Evolutionary conservation across 2,888 invertebrate species (phyloP), one percentile per base, ranked within the genome.

Genomic region (Amblyjoppa proteus): DNA sequence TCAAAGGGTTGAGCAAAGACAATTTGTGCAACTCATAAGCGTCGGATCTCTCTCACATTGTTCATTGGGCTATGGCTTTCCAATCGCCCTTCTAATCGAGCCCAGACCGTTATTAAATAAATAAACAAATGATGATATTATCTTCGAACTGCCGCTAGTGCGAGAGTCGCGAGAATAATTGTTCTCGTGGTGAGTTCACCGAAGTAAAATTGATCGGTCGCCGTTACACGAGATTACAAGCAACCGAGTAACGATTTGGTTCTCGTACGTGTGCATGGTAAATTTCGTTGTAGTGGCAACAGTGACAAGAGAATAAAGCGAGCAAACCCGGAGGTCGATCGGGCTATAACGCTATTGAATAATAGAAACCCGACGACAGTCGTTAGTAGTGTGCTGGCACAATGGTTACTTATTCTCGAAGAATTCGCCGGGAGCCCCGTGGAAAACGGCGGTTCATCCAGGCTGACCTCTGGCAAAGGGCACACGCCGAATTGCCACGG

Each of bases 321-420:
- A 76, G 75, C 71, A 75, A 56, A 71, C 49, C 6, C 58, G 73
- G 69, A 83, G 83, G 81, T 87, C 85, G 87, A 87, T 87, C 87
- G 87, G 83, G 69, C 83, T 66, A 85, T 81, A 81, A 81, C 73
- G 81, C 49, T 58, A 74, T 85, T 87, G 85, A 87, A 87, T 87
- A 85, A 87, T 87, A 85, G 83, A 58, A 87, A 85, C 73, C 79
- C 76, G 78, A 85, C 81, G 81, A 76, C 58, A 79, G 85, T 87
- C 79, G 81, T 85, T 87, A 87, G 83, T 81, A 41, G 64, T 51
- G 56, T 61, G 75, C 78, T 79, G 76, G 76, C 13, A 49, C 45
- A 1, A 2, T 4, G 13, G 45, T 49, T 49, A 41, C 41, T 41
- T 41, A 49, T 49, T 49, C 45, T 49, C 45, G 45, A 49, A 49